Evolutionary conservation across 2,113 vertebrate species (phyloP).

Genomic region (Lontra canadensis): DNA sequence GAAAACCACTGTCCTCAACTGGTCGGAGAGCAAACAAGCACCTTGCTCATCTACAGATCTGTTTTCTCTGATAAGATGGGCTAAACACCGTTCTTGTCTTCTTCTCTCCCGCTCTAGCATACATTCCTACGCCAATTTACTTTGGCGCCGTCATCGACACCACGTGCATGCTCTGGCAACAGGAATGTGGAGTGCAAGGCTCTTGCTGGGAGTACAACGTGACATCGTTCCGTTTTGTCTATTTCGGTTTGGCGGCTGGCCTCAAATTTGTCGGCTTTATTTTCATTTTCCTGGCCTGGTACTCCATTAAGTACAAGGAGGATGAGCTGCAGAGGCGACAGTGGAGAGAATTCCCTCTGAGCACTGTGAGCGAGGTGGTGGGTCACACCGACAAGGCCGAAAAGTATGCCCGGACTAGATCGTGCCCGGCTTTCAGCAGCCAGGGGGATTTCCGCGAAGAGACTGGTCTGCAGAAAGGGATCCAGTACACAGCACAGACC

Average conservation of each 20-base stretch:
- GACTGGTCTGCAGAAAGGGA: slow-evolving; percentile 82
- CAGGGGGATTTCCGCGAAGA: slow-evolving; percentile 83
- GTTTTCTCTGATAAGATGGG: neutral
- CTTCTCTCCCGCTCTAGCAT: slow-evolving; percentile 86
- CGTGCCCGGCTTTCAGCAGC: slow-evolving; percentile 92
- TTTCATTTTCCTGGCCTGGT: slow-evolving; percentile 99
- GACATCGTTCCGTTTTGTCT: slow-evolving; percentile 98
- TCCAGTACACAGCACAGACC: slow-evolving; percentile 89
- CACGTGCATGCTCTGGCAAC: slow-evolving; percentile 99
- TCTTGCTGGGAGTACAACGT: slow-evolving; percentile 99
- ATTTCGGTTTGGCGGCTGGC: slow-evolving; percentile 97
- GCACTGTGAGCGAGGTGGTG: slow-evolving; percentile 94
- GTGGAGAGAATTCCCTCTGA: slow-evolving; percentile 87
- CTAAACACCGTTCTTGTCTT: slow-evolving; percentile 45
- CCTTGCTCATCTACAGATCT: neutral
- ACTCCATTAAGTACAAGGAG: slow-evolving; percentile 98
- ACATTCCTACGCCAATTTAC: slow-evolving; percentile 99
- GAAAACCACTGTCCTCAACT: neutral
- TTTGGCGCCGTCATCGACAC: slow-evolving; percentile 99
- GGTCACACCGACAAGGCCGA: slow-evolving; percentile 83
- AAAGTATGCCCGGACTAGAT: slow-evolving; percentile 92
- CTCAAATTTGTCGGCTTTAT: slow-evolving; percentile 97
- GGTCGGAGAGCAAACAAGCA: neutral
- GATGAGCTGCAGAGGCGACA: slow-evolving; percentile 87
- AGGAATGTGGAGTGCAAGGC: slow-evolving; percentile 96